These are phyloP conservation scores for Eulemur macaco DNA, from an alignment of 2,113 vertebrate species.

Conservation along the genomic window DNA sequence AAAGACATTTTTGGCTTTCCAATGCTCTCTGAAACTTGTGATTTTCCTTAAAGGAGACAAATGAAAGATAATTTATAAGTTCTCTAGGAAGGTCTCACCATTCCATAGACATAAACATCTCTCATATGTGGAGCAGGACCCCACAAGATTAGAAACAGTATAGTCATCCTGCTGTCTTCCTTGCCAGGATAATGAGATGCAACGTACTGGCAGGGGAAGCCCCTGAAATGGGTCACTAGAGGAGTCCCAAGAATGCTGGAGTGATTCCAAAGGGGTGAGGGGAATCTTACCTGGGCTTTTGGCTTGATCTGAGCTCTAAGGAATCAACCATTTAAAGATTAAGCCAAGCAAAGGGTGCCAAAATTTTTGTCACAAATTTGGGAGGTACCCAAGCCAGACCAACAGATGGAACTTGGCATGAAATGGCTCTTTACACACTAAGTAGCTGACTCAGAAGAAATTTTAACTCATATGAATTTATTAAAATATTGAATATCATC, in stretches of 20 bases:
- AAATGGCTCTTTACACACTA: slow-evolving; percentile 59
- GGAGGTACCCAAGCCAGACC: slow-evolving; percentile 60
- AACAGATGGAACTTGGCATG: slow-evolving; percentile 74
- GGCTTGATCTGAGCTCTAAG: slow-evolving; percentile 26
- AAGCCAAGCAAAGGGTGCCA: slow-evolving; percentile 55
- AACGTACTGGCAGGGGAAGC: neutral
- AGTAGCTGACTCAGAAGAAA: slow-evolving; percentile 78
- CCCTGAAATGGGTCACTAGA: neutral
- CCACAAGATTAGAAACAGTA: neutral
- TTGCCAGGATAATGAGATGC: neutral
- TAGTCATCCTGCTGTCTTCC: neutral
- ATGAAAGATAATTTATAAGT: neutral
- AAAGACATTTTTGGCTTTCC: neutral
- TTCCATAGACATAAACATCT: neutral
- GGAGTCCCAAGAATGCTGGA: neutral
- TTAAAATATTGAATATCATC: slow-evolving; percentile 75
- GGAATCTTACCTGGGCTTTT: slow-evolving; percentile 48
- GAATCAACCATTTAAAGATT: slow-evolving; percentile 55
- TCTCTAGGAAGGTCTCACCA: neutral
- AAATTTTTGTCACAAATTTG: slow-evolving; percentile 72
- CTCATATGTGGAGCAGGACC: neutral
- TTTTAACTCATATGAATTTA: slow-evolving; percentile 79
- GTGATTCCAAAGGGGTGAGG: neutral
- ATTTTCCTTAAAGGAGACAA: neutral
- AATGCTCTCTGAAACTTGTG: neutral